Evolutionary conservation across 2,888 invertebrate genomes (phyloP).

Genomic region (Cantharis rufa): DNA sequence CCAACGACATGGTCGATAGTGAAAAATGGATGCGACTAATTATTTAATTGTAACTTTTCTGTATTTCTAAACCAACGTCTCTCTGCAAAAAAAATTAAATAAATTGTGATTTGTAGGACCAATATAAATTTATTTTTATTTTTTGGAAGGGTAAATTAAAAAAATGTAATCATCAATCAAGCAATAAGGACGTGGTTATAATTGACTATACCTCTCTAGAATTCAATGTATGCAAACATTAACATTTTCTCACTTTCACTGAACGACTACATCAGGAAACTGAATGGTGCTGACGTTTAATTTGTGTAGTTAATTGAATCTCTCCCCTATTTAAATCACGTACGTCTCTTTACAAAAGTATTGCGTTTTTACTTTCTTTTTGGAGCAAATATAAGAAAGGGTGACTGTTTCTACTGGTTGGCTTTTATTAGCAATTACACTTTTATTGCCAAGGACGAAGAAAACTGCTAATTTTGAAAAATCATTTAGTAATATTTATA

Average conservation of each 20-base stretch:
- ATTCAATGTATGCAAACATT: slow-evolving; percentile 34
- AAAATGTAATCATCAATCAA: slow-evolving; percentile 34
- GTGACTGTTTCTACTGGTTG: slow-evolving; percentile 34
- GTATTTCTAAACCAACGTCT: background rate
- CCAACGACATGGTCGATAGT: slow-evolving; percentile 30
- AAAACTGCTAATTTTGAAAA: background rate
- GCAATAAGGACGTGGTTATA: slow-evolving; percentile 30
- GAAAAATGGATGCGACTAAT: background rate
- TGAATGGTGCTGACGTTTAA: slow-evolving; percentile 52
- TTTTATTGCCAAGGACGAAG: background rate
- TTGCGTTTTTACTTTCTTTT: slow-evolving; percentile 52
- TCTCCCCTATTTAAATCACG: slow-evolving; percentile 48
- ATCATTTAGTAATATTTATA: background rate
- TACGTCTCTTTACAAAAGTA: slow-evolving; percentile 49
- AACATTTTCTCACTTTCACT: slow-evolving; percentile 34
- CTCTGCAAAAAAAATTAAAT: background rate
- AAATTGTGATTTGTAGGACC: background rate
- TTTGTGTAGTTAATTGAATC: slow-evolving; percentile 54
- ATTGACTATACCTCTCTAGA: slow-evolving; percentile 30
- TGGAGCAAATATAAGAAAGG: slow-evolving; percentile 50
- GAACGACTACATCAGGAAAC: slow-evolving; percentile 45
- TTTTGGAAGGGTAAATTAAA: slow-evolving; percentile 7
- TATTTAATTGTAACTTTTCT: background rate
- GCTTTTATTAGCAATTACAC: background rate
- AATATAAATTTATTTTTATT: background rate